Percentiles rank a stretch among this genome's conserved stretches.
Conservation (phyloP, 2,797 vertebrate species). For the Malacoctenus gilli region DNA sequence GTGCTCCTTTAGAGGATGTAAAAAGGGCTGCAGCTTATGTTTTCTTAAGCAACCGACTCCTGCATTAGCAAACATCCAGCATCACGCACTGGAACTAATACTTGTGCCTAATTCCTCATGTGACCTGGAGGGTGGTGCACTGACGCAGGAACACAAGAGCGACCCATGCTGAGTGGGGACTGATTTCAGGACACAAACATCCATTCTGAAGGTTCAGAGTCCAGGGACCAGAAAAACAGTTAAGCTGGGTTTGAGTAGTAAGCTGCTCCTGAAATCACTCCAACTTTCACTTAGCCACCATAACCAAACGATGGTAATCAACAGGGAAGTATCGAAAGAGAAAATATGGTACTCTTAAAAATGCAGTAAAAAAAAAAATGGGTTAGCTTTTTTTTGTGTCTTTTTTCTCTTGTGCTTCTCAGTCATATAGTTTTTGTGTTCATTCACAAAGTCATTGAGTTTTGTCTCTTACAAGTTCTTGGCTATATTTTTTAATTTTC, state of each 20-base stretch:
- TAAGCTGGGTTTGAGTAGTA: constrained; percentile 20
- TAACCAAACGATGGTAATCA: no score
- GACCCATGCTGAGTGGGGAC: constrained; percentile 9
- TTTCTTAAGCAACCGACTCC: constrained; percentile 6
- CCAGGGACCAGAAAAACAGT: constrained; percentile 16
- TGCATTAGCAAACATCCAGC: not conserved
- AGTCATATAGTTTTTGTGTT: no score
- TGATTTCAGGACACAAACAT: constrained; percentile 40
- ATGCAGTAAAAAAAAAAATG: no score
- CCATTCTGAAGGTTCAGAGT: constrained; percentile 42
- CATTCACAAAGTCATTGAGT: no score
- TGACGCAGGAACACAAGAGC: constrained; percentile 20
- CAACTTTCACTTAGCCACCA: constrained; percentile 3
- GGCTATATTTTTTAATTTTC: no score
- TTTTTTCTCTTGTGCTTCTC: no score
- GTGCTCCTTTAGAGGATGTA: no score
- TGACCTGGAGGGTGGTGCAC: constrained; percentile 34
- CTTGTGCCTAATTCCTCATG: constrained; percentile 46
- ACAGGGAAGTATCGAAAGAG: no score
- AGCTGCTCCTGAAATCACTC: not conserved
- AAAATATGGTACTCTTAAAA: no score
- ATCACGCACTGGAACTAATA: constrained; percentile 19
- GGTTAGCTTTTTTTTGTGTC: no score
- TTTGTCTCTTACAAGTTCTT: no score
- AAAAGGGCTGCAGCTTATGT: not conserved